Conservation (phyloP, 2,797 vertebrate genomes). For the Chiroxiphia lanceolata region DNA sequence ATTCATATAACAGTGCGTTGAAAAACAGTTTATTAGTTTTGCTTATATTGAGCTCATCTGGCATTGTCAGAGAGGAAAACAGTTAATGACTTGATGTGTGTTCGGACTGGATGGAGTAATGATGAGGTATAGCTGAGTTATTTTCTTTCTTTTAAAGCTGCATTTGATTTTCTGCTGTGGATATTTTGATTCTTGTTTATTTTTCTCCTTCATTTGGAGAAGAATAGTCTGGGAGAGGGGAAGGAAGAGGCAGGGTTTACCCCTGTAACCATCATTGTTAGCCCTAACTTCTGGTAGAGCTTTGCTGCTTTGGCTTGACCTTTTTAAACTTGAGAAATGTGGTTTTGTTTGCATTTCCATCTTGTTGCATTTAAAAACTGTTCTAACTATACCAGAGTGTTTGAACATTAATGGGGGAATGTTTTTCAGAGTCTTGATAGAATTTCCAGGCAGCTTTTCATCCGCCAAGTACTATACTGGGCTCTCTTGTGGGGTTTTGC, state of each 20-base stretch:
- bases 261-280: neutral
- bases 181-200: slow-evolving; percentile 20
- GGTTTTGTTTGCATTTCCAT: neutral
- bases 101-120: neutral
- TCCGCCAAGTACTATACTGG: neutral
- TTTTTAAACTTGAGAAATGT: neutral
- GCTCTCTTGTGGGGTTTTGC: neutral
- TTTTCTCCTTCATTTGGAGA: neutral
- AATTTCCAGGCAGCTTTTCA: slow-evolving; percentile 50
- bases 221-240: slow-evolving; percentile 17
- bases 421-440: neutral
- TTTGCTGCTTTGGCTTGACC: neutral
- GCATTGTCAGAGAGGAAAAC: neutral
- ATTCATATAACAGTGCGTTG: neutral
- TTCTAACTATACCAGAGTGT: neutral
- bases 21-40: neutral
- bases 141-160: neutral
- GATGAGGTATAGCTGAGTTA: neutral
- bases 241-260: slow-evolving; percentile 40
- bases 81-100: neutral
- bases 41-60: neutral
- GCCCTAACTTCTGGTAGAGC: neutral
- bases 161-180: neutral
- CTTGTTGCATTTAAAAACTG: neutral
- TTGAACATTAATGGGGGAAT: neutral